Percentiles rank a stretch among this genome's conserved stretches.
Conservation (phyloP, 2,888 invertebrate species). For the Dermolepida albohirtum region DNA sequence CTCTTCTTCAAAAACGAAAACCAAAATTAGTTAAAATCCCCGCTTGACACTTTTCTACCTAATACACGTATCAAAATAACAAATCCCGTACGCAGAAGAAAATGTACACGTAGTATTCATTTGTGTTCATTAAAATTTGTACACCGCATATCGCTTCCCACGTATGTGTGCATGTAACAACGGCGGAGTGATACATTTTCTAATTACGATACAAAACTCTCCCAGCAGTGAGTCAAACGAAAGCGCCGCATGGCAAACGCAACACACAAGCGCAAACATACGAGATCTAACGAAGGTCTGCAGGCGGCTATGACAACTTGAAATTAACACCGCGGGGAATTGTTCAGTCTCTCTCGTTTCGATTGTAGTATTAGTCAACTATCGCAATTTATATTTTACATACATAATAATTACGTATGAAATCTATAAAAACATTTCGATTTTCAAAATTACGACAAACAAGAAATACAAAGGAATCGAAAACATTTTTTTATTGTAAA, state of each 20-base stretch:
- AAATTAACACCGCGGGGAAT: conserved; percentile 28
- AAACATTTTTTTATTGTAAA: too few species aligned
- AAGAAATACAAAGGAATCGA: too few species aligned
- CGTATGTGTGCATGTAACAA: background rate
- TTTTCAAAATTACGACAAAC: too few species aligned
- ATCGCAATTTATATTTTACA: background rate
- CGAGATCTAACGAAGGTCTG: background rate
- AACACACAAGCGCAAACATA: conserved; percentile 2
- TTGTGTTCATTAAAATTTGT: too few species aligned
- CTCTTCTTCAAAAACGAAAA: too few species aligned
- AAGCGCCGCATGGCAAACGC: background rate
- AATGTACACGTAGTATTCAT: too few species aligned
- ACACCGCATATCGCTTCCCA: background rate
- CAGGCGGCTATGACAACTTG: background rate
- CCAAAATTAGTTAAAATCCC: too few species aligned
- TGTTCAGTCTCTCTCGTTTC: conserved; percentile 9
- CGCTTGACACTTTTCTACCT: too few species aligned
- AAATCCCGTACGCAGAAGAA: too few species aligned
- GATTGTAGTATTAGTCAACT: background rate
- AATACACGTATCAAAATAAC: too few species aligned
- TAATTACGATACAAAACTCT: conserved; percentile 24
- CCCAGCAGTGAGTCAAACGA: background rate
- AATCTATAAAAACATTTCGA: too few species aligned
- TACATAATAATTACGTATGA: too few species aligned
- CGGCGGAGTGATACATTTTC: conserved; percentile 4